These are phyloP conservation scores for Perccottus glenii DNA, from an alignment of 2,113 vertebrate species.

Conservation along the genomic window DNA sequence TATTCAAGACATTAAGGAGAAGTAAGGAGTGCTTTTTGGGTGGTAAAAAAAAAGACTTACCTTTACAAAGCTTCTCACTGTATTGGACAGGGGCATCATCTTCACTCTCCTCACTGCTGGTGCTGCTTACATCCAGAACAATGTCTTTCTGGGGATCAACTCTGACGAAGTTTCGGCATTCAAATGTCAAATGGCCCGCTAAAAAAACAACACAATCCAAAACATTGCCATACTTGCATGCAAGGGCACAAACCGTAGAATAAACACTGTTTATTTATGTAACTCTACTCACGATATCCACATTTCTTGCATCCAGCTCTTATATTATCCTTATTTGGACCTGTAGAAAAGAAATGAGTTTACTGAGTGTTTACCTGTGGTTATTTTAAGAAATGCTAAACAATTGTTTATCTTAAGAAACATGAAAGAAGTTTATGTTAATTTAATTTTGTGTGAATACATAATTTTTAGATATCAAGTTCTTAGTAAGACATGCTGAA, in stretches of 20 bases:
- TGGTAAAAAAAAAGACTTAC: slow-evolving; percentile 79
- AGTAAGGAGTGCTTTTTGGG: not conserved
- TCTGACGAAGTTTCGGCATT: slow-evolving; percentile 96
- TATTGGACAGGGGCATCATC: slow-evolving; percentile 74
- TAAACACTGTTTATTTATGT: not conserved
- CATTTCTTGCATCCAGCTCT: slow-evolving; percentile 98
- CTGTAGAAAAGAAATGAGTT: slow-evolving; percentile 70
- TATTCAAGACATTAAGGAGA: not conserved
- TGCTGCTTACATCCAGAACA: slow-evolving; percentile 98
- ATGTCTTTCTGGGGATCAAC: slow-evolving; percentile 98
- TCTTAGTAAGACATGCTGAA: no score
- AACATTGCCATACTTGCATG: not conserved
- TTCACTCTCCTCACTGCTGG: slow-evolving; percentile 94
- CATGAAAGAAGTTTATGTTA: no score
- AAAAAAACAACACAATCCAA: slow-evolving; percentile 23
- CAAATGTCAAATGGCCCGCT: slow-evolving; percentile 98
- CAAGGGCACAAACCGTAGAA: no score
- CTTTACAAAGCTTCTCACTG: slow-evolving; percentile 77
- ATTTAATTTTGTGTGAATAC: not conserved
- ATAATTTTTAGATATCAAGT: no score
- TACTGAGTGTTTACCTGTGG: not conserved
- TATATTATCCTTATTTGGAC: slow-evolving; percentile 96
- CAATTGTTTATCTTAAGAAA: not conserved
- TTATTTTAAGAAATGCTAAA: not conserved
- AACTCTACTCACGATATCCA: slow-evolving; percentile 92